These are phyloP conservation scores for Drosophila kambysellisi DNA, from an alignment of 2,888 invertebrate species.

Conservation along the genomic window DNA sequence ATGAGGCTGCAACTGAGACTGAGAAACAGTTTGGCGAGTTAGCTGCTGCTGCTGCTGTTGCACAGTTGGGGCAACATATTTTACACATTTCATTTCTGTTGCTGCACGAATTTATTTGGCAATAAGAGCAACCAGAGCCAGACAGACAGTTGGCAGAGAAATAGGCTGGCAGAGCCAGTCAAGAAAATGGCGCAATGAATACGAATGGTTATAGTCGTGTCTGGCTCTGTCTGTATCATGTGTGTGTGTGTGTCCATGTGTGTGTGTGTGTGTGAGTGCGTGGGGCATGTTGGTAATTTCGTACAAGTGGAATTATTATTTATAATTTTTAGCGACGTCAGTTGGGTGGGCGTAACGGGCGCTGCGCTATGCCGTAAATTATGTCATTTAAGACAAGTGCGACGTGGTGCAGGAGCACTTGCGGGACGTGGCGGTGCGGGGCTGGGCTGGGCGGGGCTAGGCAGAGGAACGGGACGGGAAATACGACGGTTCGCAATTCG, in stretches of 20 bases:
- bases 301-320: slow-evolving; percentile 81
- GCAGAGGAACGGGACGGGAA: not conserved
- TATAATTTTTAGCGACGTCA: slow-evolving; percentile 78
- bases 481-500: slow-evolving; percentile 27
- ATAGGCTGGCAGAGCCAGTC: slow-evolving; percentile 61
- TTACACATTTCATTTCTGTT: slow-evolving; percentile 81
- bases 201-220: slow-evolving; percentile 62
- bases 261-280: slow-evolving; percentile 43
- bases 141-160: slow-evolving; percentile 36
- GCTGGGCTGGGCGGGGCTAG: slow-evolving; percentile 1
- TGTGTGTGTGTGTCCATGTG: not conserved
- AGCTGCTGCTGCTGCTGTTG: not conserved
- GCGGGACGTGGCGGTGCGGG: not conserved
- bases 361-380: slow-evolving; percentile 80
- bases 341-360: slow-evolving; percentile 80
- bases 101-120: slow-evolving; percentile 81
- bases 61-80: slow-evolving; percentile 72
- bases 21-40: slow-evolving; percentile 21
- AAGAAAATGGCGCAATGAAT: slow-evolving; percentile 71
- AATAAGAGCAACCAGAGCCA: slow-evolving; percentile 71
- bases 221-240: slow-evolving; percentile 26
- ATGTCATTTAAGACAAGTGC: slow-evolving; percentile 79
- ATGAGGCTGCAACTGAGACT: slow-evolving; percentile 34
- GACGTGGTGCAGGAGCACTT: slow-evolving; percentile 1
- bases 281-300: slow-evolving; percentile 74